phyloP scores from a whole-genome alignment of 2,888 invertebrate species.

The Eilema sororculum region DNA sequence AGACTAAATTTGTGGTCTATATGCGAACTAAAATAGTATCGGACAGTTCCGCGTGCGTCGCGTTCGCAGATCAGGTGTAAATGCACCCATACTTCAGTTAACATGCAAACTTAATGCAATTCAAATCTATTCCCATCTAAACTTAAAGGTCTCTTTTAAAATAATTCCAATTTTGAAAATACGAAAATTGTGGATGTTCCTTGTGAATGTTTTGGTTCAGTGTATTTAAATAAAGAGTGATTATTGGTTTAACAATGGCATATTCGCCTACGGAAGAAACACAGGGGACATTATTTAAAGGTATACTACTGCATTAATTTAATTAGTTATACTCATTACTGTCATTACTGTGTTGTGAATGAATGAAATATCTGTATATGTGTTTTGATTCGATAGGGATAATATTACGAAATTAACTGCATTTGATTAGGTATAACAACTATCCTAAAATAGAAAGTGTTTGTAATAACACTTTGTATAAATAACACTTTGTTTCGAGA shows the following conservation, averaged over 20 bases:
- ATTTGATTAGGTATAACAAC: too few relatives aligned
- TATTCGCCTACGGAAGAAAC: slow-evolving; percentile 38
- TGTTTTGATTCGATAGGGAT: too few relatives aligned
- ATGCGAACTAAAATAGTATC: slow-evolving; percentile 79
- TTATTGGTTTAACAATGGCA: slow-evolving; percentile 34
- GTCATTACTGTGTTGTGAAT: background rate
- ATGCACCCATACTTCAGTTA: slow-evolving; percentile 63
- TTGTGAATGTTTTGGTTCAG: slow-evolving; percentile 21
- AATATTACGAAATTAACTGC: too few relatives aligned
- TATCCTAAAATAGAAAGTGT: too few relatives aligned
- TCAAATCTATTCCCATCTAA: slow-evolving; percentile 35
- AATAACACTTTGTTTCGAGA: too few relatives aligned
- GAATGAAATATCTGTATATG: background rate
- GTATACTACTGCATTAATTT: slow-evolving; percentile 34
- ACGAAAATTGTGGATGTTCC: slow-evolving; percentile 23
- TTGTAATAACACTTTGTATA: too few relatives aligned
- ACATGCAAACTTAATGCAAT: slow-evolving; percentile 49
- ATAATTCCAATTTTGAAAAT: background rate
- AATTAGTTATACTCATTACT: background rate
- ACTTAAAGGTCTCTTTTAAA: slow-evolving; percentile 5
- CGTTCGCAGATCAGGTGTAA: slow-evolving; percentile 78
- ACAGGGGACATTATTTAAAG: slow-evolving; percentile 51
- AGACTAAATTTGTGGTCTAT: slow-evolving; percentile 80
- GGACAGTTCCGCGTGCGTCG: slow-evolving; percentile 80
- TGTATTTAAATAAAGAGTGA: slow-evolving; percentile 27